Base-by-base conservation (phyloP, 1,140 invertebrate genomes). In the Drosophila mayri region DNA sequence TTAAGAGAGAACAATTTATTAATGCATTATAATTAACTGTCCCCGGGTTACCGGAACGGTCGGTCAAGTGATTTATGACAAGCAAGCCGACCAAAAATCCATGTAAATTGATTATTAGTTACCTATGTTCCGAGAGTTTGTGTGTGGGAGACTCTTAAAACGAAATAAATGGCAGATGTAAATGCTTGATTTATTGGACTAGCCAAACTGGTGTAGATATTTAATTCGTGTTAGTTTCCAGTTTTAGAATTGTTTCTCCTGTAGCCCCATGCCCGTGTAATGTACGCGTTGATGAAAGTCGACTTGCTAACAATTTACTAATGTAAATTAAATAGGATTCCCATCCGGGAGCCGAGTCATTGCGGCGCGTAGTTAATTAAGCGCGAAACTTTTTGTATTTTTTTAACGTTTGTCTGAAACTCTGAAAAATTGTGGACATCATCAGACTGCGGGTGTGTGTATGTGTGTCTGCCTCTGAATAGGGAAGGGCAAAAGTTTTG, bases 241-340 rank as follows among this genome's bases (percentile, higher is more conserved):
- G 35, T 37, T 11, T 25, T 35, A 8, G 28, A 22, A 38, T 6
- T 38, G 20, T 55, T 54, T 22, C 8, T 37, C 32, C 6, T 54
- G 1, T 3, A 54, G 2, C 50, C 10, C 12, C 5, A 37, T 22
- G 8, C 6, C 9, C 25, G 28, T 18, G 18, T 37, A 18, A 50
- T 32, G 47, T 32, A 30, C 14, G 14, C 14, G 35, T 25, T 38
- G 35, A 38, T 38, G 10, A 22, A 38, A 55, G 52, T 55, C 35
- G 52, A 55, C 35, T 7, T 55, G 14, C 20, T 55, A 38, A 55
- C 81, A 80, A 77, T 84, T 84, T 80, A 67, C 72, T 80, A 80
- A 84, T 84, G 81, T 70, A 84, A 84, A 77, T 79, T 84, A 84
- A 84, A 80, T 84, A 80, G 81, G 57, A 73, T 50, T 59, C 66